Base-by-base conservation (phyloP, 2,888 invertebrate species). In the Heteromyza rotundicornis region DNA sequence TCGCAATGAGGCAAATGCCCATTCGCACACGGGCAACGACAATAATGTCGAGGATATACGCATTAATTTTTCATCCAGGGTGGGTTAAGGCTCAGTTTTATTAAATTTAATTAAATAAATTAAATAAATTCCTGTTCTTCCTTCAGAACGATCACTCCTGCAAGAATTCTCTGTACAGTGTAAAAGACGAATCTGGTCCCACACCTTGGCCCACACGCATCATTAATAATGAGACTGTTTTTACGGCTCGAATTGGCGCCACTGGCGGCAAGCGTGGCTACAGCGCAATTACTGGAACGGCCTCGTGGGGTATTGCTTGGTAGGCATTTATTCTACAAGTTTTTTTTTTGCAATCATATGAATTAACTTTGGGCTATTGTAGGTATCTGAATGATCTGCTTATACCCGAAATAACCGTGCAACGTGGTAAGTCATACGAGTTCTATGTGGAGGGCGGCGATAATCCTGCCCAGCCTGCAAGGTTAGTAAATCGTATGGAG, bases 221-320 rank as follows among this genome's bases (percentile, higher is more conserved):
- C 64, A 84, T 89, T 52, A 86, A 84, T 17, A 86, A 89, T 27
- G 87, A 87, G 70, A 86, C 82, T 59, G 86, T 86, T 57, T 89
- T 95, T 78, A 88, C 87, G 1, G 94, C 89, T 0, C 85, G 89
- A 74, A 93, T 95, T 71, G 95, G 95, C 0, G 95, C 95, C 0
- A 91, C 93, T 0, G 94, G 92, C 1, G 93, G 93, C 0, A 87
- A 87, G 57, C 84, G 91, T 2, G 94, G 95, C 1, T 95, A 94
- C 82, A 88, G 90, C 0, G 87, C 91, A 1, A 88, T 93, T 59
- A 95, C 95, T 14, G 92, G 92, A 85, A 75, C 88, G 70, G 90
- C 92, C 5, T 91, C 92, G 0, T 94, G 94, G 93, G 95, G 95
- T 61, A 92, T 95, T 66, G 92, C 94, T 17, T 96, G 94, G 94